Conservation (phyloP, 2,797 vertebrate genomes). For the Tragopan temminckii region DNA sequence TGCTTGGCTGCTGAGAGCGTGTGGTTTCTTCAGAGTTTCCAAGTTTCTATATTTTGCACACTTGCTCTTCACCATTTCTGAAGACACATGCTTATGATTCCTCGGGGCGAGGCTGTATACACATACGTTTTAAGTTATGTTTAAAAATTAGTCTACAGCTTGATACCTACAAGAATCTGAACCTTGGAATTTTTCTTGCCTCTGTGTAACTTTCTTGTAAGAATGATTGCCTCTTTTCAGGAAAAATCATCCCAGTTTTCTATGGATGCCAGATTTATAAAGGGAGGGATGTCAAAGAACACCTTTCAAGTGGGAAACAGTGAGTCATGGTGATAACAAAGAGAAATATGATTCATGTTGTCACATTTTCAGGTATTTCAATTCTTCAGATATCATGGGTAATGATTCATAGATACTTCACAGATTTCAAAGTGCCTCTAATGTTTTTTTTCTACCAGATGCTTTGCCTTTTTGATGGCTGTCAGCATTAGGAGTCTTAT, state of each 20-base stretch:
- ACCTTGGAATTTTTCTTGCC: background rate
- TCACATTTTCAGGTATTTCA: slow-evolving; percentile 49
- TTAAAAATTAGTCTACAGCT: slow-evolving; percentile 3
- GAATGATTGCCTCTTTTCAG: background rate
- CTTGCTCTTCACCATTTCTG: slow-evolving; percentile 26
- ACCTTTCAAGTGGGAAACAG: slow-evolving; percentile 9
- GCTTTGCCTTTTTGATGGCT: slow-evolving; percentile 28
- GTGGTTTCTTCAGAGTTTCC: slow-evolving; percentile 18
- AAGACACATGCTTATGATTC: background rate
- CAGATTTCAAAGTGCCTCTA: background rate
- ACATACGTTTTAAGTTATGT: background rate
- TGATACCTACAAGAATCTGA: background rate
- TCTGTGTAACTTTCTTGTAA: background rate
- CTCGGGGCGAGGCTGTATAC: background rate
- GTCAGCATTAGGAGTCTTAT: background rate
- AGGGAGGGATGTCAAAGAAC: background rate
- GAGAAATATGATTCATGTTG: slow-evolving; percentile 54
- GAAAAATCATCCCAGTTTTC: background rate
- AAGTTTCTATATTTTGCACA: slow-evolving; percentile 23
- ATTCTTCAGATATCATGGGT: background rate
- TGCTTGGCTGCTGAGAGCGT: background rate
- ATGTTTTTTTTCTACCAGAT: slow-evolving; percentile 23
- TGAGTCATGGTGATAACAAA: slow-evolving; percentile 55
- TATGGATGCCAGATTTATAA: background rate
- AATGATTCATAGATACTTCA: slow-evolving; percentile 21